Percentiles rank a stretch among this genome's conserved stretches.
Conservation (phyloP, 2,888 invertebrate genomes). For the Ophioninae sp. region DNA sequence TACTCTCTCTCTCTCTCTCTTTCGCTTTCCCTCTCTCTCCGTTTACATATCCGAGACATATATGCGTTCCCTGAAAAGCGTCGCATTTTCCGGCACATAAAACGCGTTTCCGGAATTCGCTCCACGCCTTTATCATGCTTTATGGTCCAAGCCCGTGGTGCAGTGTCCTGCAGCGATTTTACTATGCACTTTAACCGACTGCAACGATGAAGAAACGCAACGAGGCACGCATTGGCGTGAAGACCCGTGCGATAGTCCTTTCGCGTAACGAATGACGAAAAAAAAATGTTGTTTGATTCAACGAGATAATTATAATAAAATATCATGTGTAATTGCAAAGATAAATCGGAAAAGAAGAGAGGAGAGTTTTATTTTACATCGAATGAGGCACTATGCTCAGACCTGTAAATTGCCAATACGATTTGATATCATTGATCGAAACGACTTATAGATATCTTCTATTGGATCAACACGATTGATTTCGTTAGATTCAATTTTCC, state of each 20-base stretch:
- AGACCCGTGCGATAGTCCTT: background rate
- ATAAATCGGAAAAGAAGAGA: background rate
- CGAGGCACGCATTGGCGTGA: slow-evolving; percentile 1
- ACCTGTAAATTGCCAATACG: no score
- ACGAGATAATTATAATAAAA: background rate
- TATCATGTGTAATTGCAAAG: background rate
- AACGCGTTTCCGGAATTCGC: slow-evolving; percentile 56
- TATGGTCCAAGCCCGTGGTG: slow-evolving; percentile 29
- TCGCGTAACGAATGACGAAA: background rate
- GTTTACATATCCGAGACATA: slow-evolving; percentile 32
- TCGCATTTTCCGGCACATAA: slow-evolving; percentile 62
- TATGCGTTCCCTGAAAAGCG: slow-evolving; percentile 52
- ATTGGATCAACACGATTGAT: no score
- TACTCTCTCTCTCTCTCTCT: background rate
- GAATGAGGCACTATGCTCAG: background rate
- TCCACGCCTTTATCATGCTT: slow-evolving; percentile 61
- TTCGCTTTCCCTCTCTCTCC: background rate
- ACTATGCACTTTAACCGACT: slow-evolving; percentile 38
- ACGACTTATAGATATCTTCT: no score
- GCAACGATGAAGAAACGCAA: slow-evolving; percentile 20
- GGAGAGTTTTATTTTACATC: background rate
- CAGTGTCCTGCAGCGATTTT: slow-evolving; percentile 20
- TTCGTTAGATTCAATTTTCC: no score
- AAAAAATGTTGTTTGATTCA: background rate
- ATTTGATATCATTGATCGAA: no score